phyloP scores from a whole-genome alignment of 2,797 vertebrate genomes.

The Carduelis carduelis region DNA sequence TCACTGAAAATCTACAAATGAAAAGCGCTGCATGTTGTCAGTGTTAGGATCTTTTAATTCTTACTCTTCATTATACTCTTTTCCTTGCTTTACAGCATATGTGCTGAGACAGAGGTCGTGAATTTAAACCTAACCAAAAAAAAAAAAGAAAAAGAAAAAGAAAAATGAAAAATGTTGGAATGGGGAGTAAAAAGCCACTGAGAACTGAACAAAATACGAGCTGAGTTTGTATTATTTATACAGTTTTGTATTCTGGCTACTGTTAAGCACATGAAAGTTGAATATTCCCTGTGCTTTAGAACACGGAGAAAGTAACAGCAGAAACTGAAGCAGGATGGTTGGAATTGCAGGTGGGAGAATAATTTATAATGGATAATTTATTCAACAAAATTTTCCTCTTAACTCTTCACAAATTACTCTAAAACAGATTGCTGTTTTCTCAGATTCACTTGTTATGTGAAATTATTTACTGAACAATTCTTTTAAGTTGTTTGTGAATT shows the following conservation, averaged over 20 bases:
- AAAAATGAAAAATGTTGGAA: background rate
- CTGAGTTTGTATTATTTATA: constrained; percentile 53
- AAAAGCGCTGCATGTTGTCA: background rate
- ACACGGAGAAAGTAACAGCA: constrained; percentile 45
- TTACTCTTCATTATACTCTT: background rate
- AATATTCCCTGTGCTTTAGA: constrained; percentile 56
- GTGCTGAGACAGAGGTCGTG: background rate
- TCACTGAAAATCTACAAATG: background rate
- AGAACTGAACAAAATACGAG: constrained; percentile 14
- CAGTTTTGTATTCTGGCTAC: constrained; percentile 69
- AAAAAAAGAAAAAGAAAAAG: background rate
- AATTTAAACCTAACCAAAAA: background rate
- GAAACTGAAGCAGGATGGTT: constrained; percentile 65
- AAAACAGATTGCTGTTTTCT: constrained; percentile 62
- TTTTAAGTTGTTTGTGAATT: constrained; percentile 62
- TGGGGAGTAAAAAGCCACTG: constrained; percentile 3
- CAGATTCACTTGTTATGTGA: constrained; percentile 60
- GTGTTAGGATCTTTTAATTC: background rate
- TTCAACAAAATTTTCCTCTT: constrained; percentile 58
- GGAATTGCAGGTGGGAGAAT: constrained; percentile 53
- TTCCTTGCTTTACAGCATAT: background rate
- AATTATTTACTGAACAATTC: constrained; percentile 67
- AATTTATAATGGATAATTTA: constrained; percentile 61
- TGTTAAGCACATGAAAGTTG: constrained; percentile 65
- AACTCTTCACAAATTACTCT: constrained; percentile 47